Base-by-base conservation (phyloP, 2,888 invertebrate genomes). In the Hesperia comma region DNA sequence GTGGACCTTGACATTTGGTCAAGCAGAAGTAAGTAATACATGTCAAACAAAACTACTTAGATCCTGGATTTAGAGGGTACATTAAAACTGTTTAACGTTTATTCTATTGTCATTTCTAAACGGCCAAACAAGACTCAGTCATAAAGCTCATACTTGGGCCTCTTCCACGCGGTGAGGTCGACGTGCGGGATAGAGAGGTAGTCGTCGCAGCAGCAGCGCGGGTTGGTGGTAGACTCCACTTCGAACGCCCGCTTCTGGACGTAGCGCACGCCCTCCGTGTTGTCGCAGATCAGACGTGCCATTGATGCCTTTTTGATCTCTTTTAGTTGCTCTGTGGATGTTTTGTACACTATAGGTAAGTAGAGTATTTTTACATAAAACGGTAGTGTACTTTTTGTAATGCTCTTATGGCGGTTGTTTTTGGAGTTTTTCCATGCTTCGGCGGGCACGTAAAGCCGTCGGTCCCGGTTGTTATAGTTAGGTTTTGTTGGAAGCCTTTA, bases 251-350 rank as follows among this genome's bases (percentile, higher is more conserved):
- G 92, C 0, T 92, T 93, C 80, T 97, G 97, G 81, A 96, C 94
- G 61, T 93, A 92, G 70, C 90, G 79, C 8, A 97, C 94, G 54
- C 94, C 87, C 74, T 96, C 95, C 0, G 95, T 95, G 83, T 97
- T 97, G 82, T 98, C 96, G 80, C 97, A 97, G 68, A 97, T 89
- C 32, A 97, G 84, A 57, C 97, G 94, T 0, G 97, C 95, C 85
- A 97, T 94, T 41, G 95, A 96, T 0, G 95, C 88, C 79, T 96
- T 96, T 62, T 96, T 95, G 75, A 97, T 94, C 88, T 97, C 96
- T 69, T 90, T 93, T 51, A 97, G 87, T 95, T 98, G 97, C 71
- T 93, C 95, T 94, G 82, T 15, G 68, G 60, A 55, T 51, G 12
- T 51, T 21, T 19, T 51, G 14, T 51, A 5, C 1, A 3, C 19